Evolutionary conservation across 64 coral and sea anemone species (phyloP), one percentile per base, ranked within the genome.

Genomic region (Montipora efflorescens): DNA sequence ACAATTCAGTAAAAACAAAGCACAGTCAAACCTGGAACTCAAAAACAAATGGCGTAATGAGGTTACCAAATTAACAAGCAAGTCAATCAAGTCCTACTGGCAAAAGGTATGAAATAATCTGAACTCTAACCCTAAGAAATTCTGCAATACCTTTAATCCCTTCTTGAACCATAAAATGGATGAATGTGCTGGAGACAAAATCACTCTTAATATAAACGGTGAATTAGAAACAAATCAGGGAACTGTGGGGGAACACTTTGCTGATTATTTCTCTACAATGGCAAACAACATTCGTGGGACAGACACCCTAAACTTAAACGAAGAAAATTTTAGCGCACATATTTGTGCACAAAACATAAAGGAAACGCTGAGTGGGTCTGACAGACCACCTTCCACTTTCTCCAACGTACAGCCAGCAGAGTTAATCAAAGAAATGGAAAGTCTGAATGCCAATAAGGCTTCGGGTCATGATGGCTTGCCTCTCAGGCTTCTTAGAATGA

Each of bases 11-110:
- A 88, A 88, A 75, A 88, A 88, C 12, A 69, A 45, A 43, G 59
- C 71, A 75, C 44, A 55, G 45, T n/a, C 25, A 48, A 88, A 88
- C 23, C 69, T 73, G 16, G 62, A 88, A 52, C 22, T 57, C 19
- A 88, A 75, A 18, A 88, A 88, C 25, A 88, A 75, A 75, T 88
- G 85, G 49, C 69, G 85, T 16, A 88, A 76, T 59, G 74, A 25
- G 19, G 85, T 69, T 52, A 88, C 85, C 51, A 75, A 75, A 48
- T 53, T 75, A 48, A 45, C 66, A 47, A 0, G 59, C 14, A 64
- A 64, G 12, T 64, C 52, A 55, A 10, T 55, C 52, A 55, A 55
- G 52, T 55, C 52, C 52, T 64, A 64, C 59, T 64, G 59, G 10
- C 59, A 64, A 64, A 64, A 64, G 59, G 59, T 64, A 12, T 64